Conservation (phyloP, 2,888 invertebrate genomes). For the Ganaspis brasiliensis region DNA sequence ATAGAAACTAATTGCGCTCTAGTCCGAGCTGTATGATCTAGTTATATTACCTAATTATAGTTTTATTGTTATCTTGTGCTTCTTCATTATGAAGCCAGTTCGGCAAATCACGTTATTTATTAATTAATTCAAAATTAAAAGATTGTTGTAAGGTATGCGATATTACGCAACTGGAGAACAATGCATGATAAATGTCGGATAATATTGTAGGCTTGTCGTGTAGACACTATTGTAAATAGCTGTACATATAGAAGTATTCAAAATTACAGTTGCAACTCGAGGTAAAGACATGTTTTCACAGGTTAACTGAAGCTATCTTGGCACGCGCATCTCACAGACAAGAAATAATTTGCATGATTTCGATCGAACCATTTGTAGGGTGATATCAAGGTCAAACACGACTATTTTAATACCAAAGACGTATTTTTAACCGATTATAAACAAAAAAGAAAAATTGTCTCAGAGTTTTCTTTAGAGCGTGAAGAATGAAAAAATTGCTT, state of each 20-base stretch:
- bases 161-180: slow-evolving; percentile 33
- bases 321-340: slow-evolving; percentile 14
- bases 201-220: slow-evolving; percentile 37
- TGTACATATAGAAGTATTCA: slow-evolving; percentile 25
- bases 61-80: no score
- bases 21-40: no score
- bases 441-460: no score
- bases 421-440: no score
- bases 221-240: slow-evolving; percentile 23
- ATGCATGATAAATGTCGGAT: slow-evolving; percentile 18
- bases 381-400: not conserved
- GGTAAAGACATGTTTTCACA: slow-evolving; percentile 11
- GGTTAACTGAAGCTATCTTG: slow-evolving; percentile 21
- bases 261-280: slow-evolving; percentile 36
- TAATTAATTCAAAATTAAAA: slow-evolving; percentile 2
- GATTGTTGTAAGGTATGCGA: not conserved
- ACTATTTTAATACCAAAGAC: not conserved
- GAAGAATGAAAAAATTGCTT: no score
- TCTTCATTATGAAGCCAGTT: no score
- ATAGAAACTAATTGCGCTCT: no score
- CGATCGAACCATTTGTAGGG: slow-evolving; percentile 2
- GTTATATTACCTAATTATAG: no score
- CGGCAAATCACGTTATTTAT: not conserved
- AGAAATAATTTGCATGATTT: slow-evolving; percentile 28
- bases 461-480: no score